phyloP scores from a whole-genome alignment of 2,888 invertebrate genomes.

The Nephrotoma appendiculata region DNA sequence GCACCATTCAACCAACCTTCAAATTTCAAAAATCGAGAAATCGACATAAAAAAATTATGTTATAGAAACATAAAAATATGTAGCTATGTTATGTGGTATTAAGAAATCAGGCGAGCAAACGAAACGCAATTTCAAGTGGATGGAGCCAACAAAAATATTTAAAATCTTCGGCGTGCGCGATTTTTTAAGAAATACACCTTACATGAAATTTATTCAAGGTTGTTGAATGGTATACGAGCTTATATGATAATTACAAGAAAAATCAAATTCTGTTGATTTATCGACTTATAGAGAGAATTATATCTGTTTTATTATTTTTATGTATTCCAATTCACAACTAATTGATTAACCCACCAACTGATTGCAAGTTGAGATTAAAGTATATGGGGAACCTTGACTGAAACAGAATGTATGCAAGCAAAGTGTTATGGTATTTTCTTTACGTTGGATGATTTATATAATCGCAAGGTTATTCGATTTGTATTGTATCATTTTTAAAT shows the following conservation, averaged over 20 bases:
- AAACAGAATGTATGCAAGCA: too few species aligned
- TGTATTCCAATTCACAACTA: background rate
- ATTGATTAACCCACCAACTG: background rate
- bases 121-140: background rate
- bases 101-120: background rate
- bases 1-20: background rate
- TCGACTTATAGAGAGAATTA: background rate
- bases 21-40: background rate
- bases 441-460: too few species aligned
- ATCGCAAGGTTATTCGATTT: too few species aligned
- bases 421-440: too few species aligned
- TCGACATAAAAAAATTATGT: background rate
- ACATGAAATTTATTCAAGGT: background rate
- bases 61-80: background rate
- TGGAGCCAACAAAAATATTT: background rate
- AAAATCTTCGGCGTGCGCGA: background rate
- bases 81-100: background rate
- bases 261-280: background rate
- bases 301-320: background rate
- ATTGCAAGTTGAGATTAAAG: background rate
- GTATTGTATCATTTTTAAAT: too few species aligned
- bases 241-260: background rate
- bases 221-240: background rate
- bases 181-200: background rate
- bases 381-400: too few species aligned